These are phyloP conservation scores for Orthonyx spaldingii DNA, from an alignment of 2,113 vertebrate species.

Conservation along the genomic window DNA sequence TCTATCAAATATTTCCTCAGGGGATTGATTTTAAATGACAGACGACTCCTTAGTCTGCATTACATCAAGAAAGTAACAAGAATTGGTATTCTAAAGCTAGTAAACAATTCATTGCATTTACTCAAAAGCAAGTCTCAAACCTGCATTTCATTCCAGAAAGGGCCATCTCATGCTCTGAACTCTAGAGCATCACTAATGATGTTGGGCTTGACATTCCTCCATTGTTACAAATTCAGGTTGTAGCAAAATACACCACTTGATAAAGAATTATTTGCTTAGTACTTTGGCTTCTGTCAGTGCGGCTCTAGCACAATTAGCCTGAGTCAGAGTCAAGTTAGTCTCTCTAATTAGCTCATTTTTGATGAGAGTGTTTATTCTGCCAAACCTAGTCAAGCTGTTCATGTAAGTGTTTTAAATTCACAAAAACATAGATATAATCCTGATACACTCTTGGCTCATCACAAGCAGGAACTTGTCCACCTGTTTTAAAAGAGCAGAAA, in stretches of 20 bases:
- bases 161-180: background rate
- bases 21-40: slow-evolving; percentile 26
- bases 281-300: background rate
- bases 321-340: background rate
- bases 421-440: background rate
- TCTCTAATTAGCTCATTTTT: background rate
- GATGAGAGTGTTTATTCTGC: background rate
- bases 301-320: background rate
- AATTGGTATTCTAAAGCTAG: background rate
- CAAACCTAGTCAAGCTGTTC: background rate
- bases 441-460: background rate
- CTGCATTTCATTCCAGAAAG: background rate
- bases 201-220: background rate
- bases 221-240: background rate
- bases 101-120: background rate
- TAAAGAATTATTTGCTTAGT: background rate
- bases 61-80: slow-evolving; percentile 8
- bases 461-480: background rate
- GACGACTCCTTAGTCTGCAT: background rate
- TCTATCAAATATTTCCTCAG: slow-evolving; percentile 23
- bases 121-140: background rate
- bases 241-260: background rate
- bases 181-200: background rate
- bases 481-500: background rate
- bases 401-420: background rate